Evolutionary conservation across 2,113 vertebrate species (phyloP), one percentile per base, ranked within the genome.

Genomic region (Megaptera novaeangliae): DNA sequence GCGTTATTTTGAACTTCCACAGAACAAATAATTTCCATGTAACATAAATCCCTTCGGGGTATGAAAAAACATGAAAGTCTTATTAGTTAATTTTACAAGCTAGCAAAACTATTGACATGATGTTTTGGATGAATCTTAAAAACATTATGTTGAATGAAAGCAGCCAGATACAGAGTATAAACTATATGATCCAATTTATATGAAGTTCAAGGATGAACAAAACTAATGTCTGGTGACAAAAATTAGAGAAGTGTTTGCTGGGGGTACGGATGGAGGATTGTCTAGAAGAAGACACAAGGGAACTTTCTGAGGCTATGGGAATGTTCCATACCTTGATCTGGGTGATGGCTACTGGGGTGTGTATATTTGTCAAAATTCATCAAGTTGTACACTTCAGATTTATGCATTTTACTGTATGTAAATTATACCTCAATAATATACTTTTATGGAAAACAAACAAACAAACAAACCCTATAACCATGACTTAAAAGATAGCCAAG

Each of bases 31-130:
- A 96, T 61, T 95, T 94, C 46, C 69, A 29, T 55, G 41, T 81
- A 69, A 85, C 49, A 95, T 34, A 88, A 94, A 92, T 41, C 49
- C 39, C 63, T 86, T 88, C 27, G 13, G 69, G 29, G 5, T 36
- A 74, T 88, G 75, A 34, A 82, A 63, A 96, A 77, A 49, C 23
- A 80, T 83, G 52, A 66, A 95, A 88, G 92, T 91, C 69, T 87
- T 82, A 88, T 36, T 91, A 36, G 72, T 52, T 96, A 88, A 81
- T 84, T 88, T 94, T 46, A 94, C 64, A 91, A 95, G 49, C 78
- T 61, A 88, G 66, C 90, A 75, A 82, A 94, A 59, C 41, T 63
- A 34, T 0, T 81, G 66, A 82, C 44, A 81, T 10, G 55, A 78
- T 46, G n/a, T 46, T 91, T 77, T 41, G 13, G 36, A 68, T 88